Base-by-base conservation (phyloP, 2,888 invertebrate genomes). In the Dascillus cervinus region DNA sequence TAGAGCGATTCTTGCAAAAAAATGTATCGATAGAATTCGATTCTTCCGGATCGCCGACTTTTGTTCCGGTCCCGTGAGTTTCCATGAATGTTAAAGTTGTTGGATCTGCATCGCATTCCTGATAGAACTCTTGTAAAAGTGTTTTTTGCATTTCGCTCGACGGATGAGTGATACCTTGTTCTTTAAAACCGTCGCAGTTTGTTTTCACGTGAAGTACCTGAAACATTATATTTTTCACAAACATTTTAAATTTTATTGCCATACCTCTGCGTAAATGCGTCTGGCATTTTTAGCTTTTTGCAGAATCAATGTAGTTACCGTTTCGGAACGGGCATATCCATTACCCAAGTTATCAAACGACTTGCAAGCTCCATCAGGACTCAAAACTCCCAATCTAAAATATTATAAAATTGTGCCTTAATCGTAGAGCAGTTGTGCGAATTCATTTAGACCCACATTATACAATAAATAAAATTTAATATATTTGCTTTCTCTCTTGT, bases 31-130 rank as follows among this genome's bases (percentile, higher is more conserved):
- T 77, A 0, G 89, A 85, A 45, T 78, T 70, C 32, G 90, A 69
- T 64, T 96, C 96, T 58, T 92, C 90, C 0, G 94, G 92, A 66
- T 96, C 96, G 10, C 95, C 92, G 2, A 86, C 82, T 41, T 68
- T 70, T 0, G 85, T 86, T 50, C 85, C 86, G 32, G 86, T 85
- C 42, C 85, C 83, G 47, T 92, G 94, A 30, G 91, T 88, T 60
- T 94, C 94, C 2, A 94, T 73, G 56, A 80, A 94, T 44, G 78
- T 77, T 30, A 94, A 68, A 1, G 67, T 64, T 3, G 65, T 63
- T 0, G 90, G 88, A 32, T 78, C 72, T 9, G 92, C 64, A 22
- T 75, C 71, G 42, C 83, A 79, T 55, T 81, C 80, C 25, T 73
- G 66, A 50, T 81, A 81, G 52, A 81, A 76, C 50, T 81, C 77